These are phyloP conservation scores for Patella vulgata DNA, from an alignment of 1,140 invertebrate genomes.

Conservation along the genomic window DNA sequence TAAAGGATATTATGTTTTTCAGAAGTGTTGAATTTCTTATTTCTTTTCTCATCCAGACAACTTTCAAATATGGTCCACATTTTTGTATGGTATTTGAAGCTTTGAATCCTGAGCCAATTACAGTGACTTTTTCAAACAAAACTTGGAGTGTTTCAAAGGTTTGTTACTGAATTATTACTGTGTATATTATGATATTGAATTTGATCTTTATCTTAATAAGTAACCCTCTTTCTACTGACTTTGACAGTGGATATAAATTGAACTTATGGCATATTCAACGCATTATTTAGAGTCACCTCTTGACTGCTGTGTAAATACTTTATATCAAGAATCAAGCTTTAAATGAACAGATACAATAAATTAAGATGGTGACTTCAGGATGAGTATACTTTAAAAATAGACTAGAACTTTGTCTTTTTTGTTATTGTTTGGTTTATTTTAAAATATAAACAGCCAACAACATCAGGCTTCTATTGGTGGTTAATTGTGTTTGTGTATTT, in stretches of 20 bases:
- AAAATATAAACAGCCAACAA: too few relatives aligned
- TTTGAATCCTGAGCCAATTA: conserved; percentile 52
- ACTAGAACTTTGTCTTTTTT: too few relatives aligned
- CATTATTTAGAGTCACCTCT: not conserved
- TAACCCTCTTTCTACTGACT: not conserved
- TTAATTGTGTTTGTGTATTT: conserved; percentile 11
- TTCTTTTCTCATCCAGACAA: conserved; percentile 44
- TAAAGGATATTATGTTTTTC: too few relatives aligned
- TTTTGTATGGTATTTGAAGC: conserved; percentile 64
- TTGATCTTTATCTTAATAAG: not conserved
- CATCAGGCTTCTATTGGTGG: too few relatives aligned
- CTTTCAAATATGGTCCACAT: conserved; percentile 58
- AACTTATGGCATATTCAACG: not conserved
- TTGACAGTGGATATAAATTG: not conserved
- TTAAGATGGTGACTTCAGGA: too few relatives aligned
- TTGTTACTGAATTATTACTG: not conserved
- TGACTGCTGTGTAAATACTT: not conserved
- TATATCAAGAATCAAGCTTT: too few relatives aligned
- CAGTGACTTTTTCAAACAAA: conserved; percentile 24
- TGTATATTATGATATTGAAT: not conserved
- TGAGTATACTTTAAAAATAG: too few relatives aligned
- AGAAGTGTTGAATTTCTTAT: too few relatives aligned
- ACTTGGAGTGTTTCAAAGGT: conserved; percentile 9
- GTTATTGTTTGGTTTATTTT: too few relatives aligned
- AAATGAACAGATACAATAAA: too few relatives aligned